phyloP scores from a whole-genome alignment of 2,113 vertebrate genomes.

The Zingel zingel region DNA sequence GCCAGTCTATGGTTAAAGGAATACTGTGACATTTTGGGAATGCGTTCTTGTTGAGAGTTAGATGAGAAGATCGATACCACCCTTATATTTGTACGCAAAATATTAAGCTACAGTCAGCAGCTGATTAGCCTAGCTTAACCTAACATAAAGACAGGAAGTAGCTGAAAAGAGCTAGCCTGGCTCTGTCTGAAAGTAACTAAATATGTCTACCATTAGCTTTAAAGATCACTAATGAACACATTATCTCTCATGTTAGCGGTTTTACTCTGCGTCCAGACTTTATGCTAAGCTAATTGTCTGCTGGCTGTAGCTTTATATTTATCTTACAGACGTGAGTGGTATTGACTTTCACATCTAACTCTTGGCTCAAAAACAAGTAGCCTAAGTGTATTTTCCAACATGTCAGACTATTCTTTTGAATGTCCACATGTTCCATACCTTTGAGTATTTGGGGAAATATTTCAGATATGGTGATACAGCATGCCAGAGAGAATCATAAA shows the following conservation, averaged over 20 bases:
- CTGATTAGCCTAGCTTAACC: not conserved
- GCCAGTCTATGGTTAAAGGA: not conserved
- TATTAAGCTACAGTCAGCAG: too few species aligned
- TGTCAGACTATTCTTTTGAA: not conserved
- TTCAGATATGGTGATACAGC: not conserved
- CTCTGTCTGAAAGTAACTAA: not conserved
- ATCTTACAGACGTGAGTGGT: too few species aligned
- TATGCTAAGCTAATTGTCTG: not conserved
- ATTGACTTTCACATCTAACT: not conserved
- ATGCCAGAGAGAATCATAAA: not conserved
- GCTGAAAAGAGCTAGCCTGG: not conserved
- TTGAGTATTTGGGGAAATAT: not conserved
- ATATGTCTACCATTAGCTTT: too few species aligned
- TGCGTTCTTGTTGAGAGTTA: not conserved
- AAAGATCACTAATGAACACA: not conserved
- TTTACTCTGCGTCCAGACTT: not conserved
- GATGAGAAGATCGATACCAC: too few species aligned
- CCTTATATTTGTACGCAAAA: not conserved
- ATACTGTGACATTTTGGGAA: not conserved
- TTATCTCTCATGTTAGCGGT: not conserved
- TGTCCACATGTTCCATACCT: not conserved
- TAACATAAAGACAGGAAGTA: not conserved
- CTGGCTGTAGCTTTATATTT: not conserved
- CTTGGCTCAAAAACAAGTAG: not conserved
- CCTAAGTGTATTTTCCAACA: not conserved